Base-by-base conservation (phyloP, 1,140 invertebrate species). In the Ctenoplectra terminalis region DNA sequence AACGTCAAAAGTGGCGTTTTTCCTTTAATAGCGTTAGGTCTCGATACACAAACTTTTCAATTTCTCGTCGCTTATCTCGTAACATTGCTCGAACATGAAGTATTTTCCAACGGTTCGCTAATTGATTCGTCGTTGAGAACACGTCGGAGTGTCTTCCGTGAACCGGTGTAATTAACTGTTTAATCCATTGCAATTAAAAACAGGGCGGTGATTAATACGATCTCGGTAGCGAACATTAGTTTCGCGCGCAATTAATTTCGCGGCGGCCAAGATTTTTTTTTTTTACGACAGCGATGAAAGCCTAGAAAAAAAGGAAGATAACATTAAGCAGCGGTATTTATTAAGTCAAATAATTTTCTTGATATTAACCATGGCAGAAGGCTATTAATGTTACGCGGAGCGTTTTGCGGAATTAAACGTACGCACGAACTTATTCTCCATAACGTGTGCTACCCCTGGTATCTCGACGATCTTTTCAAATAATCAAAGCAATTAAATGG, bases 401-500 rank as follows among this genome's bases (percentile, higher is more conserved):
- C 29, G 29, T 37, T 63, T 73, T n/a, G 60, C 31, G 26, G 34
- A 58, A 60, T 77, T 46, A 54, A 64, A 50, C 23, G 54, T 63
- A 60, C 54, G 66, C 56, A 48, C 50, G 13, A 56, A 67, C 61
- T 48, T 48, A 15, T 46, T 48, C 48, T 66, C 34, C 26, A 64
- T 43, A 76, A 81, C 77, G 58, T 64, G 52, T 34, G 31, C 31
- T 20, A 46, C 26, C 9, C 0, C 13, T 52, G 15, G 72, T 70
- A 81, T 86, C 79, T 61, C 20, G 23, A 31, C 75, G 70, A 87
- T 87, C 84, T 83, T 72, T 40, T 56, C 75, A 69, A 87, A 87
- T 86, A 84, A 86, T 78, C 85, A 76, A 80, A 66, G 71, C 81
- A 86, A 86, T 87, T 86, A 87, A 83, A 87, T 52, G 26, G 60